Conservation (phyloP, 2,797 vertebrate species). For the Sebastes taczanowskii region DNA sequence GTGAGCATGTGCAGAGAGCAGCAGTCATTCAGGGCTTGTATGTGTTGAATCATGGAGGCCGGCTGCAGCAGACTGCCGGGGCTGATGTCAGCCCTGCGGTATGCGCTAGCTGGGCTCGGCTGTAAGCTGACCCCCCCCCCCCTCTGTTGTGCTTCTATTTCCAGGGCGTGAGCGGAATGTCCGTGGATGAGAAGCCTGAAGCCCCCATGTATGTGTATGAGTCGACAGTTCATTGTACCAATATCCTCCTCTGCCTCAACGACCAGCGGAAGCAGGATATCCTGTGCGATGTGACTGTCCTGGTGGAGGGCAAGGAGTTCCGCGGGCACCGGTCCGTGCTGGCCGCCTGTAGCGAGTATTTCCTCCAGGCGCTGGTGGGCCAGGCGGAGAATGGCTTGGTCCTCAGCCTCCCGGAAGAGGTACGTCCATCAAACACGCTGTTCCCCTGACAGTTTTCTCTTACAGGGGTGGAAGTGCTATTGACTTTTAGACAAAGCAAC, state of each 20-base stretch:
- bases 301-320: constrained; percentile 98
- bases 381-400: constrained; percentile 95
- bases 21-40: constrained; percentile 21
- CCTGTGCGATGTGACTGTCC: constrained; percentile 99
- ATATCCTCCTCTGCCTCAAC: constrained; percentile 99
- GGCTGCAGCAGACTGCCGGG: constrained; percentile 41
- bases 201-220: constrained; percentile 99
- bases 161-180: constrained; percentile 99
- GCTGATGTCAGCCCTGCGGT: constrained; percentile 73
- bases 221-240: constrained; percentile 99
- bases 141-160: constrained; percentile 79
- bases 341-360: constrained; percentile 98
- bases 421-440: constrained; percentile 68
- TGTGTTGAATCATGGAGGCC: constrained; percentile 59
- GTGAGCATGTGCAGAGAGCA: constrained; percentile 1
- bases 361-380: constrained; percentile 94
- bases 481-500: constrained; percentile 10
- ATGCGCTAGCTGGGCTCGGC: constrained; percentile 54
- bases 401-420: constrained; percentile 97
- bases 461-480: constrained; percentile 1
- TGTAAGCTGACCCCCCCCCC: constrained; percentile 62
- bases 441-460: constrained; percentile 6
- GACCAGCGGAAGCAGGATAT: constrained; percentile 99
- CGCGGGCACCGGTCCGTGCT: constrained; percentile 97
- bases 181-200: constrained; percentile 99